Conservation (phyloP, 2,113 vertebrate species). For the Cygnus atratus region DNA sequence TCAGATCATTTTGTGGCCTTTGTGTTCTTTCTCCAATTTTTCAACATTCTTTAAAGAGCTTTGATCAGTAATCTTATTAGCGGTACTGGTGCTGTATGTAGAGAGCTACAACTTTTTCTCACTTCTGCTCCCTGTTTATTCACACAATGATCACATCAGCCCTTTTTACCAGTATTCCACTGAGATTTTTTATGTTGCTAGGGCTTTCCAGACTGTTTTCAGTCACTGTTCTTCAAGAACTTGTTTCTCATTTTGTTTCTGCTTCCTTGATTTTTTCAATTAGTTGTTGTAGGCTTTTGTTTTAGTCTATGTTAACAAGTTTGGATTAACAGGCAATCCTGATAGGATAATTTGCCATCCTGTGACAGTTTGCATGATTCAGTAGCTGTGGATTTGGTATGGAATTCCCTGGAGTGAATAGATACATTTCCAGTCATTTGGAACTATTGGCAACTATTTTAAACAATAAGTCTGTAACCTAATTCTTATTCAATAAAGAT, state of each 20-base stretch:
- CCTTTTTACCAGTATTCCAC: neutral
- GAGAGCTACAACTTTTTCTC: neutral
- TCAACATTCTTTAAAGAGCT: neutral
- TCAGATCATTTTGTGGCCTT: neutral
- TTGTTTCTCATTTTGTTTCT: neutral
- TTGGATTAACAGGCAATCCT: neutral
- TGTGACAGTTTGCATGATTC: neutral
- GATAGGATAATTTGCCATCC: neutral
- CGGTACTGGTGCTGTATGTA: neutral
- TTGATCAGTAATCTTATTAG: neutral
- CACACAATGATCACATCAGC: neutral
- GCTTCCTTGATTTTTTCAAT: neutral
- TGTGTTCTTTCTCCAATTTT: neutral
- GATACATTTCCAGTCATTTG: neutral
- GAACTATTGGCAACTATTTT: neutral
- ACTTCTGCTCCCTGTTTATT: neutral
- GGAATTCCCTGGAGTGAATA: neutral
- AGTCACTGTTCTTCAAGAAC: neutral
- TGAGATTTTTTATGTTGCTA: neutral
- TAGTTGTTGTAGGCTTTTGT: accelerated
- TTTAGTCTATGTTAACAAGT: neutral
- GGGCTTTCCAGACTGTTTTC: neutral
- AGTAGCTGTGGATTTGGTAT: neutral
- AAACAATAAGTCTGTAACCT: neutral
- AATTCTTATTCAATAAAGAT: neutral